Evolutionary conservation across 1,140 invertebrate species (phyloP), one percentile per base, ranked within the genome.

Genomic region (Heliconius eleuchia): DNA sequence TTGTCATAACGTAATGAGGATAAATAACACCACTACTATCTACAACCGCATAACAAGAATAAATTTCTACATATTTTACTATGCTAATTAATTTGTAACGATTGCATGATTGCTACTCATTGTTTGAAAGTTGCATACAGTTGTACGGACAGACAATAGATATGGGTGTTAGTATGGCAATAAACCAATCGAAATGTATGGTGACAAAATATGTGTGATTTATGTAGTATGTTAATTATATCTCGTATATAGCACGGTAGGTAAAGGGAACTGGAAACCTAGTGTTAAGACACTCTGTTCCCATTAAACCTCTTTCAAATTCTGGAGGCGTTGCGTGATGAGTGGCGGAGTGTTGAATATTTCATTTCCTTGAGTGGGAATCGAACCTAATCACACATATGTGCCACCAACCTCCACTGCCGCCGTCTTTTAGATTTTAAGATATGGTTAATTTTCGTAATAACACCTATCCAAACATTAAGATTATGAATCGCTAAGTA

Each of bases 81-180:
- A 84, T 84, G 86, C 81, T 83, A 87, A 86, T 87, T 82, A 78
- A 83, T 85, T 84, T 82, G 74, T 76, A 82, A 76, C 79, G 73
- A 77, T 81, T 80, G 78, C 81, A 73, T 80, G 79, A 76, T 50
- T 52, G 66, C 72, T 80, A 80, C 72, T 79, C 82, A 80, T 73
- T 76, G 80, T 80, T 52, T 78, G 79, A 72, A 76, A 80, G 71
- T 80, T 76, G 30, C 60, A 60, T 66, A 66, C 11, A 66, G 60
- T 27, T 66, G 60, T 66, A 66, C 23, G 23, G 60, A 66, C 78
- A 77, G 42, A 80, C 79, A 80, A 74, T 79, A 71, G 57, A 30
- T 71, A 66, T 66, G 23, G 57, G 57, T 66, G 57, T 66, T 11
- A 13, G 11, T 66, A 66, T 66, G 27, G 60, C 60, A 27, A 13